Conservation (phyloP, 2,888 invertebrate genomes). For the Cheilosia pagana region DNA sequence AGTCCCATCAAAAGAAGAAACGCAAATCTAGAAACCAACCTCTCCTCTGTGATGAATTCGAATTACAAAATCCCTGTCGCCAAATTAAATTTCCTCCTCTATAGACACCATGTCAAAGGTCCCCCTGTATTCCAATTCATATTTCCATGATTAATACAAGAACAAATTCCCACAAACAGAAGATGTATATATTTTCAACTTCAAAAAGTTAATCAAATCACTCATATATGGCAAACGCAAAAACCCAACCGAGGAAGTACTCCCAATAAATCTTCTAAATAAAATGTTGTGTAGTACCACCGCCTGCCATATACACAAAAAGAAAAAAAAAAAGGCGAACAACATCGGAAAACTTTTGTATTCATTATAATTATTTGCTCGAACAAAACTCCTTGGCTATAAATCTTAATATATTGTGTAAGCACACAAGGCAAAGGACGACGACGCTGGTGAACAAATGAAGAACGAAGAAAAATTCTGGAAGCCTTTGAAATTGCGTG, state of each 20-base stretch:
- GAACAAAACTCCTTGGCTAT: constrained; percentile 44
- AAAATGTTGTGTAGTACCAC: constrained; percentile 28
- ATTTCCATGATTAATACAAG: not conserved
- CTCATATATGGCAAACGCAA: constrained; percentile 16
- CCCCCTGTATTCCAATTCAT: not conserved
- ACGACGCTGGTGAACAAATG: not conserved
- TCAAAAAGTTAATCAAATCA: constrained; percentile 28
- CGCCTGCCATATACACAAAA: not conserved
- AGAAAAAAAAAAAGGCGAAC: not conserved
- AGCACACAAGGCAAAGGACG: not conserved
- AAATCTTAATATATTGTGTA: constrained; percentile 37
- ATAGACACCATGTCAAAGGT: not conserved
- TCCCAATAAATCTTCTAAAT: constrained; percentile 41
- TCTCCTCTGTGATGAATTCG: too few species aligned
- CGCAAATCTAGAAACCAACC: too few species aligned
- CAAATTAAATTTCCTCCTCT: too few species aligned
- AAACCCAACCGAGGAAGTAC: constrained; percentile 1
- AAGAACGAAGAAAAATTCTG: not conserved
- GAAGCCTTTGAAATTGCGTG: constrained; percentile 17
- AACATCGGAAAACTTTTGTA: constrained; percentile 56
- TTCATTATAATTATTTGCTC: constrained; percentile 62
- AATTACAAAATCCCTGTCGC: too few species aligned
- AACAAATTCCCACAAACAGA: not conserved
- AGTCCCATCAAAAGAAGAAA: too few species aligned
- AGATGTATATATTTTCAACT: constrained; percentile 1